These are phyloP conservation scores for Oncopodura yosiiana DNA, from an alignment of 1,140 invertebrate genomes.

Conservation along the genomic window DNA sequence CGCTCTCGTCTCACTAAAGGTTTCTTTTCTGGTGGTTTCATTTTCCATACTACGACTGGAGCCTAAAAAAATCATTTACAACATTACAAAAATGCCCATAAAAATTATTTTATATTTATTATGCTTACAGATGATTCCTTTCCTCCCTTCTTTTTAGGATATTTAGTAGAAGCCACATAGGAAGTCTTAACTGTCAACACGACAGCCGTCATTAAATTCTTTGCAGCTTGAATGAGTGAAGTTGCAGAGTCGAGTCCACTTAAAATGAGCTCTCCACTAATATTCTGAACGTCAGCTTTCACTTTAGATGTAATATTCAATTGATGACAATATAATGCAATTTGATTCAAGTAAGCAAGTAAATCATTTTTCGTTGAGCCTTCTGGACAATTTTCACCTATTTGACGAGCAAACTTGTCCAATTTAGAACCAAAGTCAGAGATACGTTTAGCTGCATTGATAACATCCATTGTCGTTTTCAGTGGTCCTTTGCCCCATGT, in stretches of 20 bases:
- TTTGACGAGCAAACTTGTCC: conserved; percentile 51
- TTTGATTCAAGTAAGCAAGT: conserved; percentile 52
- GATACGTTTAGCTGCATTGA: conserved; percentile 59
- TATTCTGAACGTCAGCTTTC: conserved; percentile 59
- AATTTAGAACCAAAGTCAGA: conserved; percentile 53
- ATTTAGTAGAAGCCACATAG: conserved; percentile 59
- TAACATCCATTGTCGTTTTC: conserved; percentile 60
- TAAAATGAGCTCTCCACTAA: conserved; percentile 53
- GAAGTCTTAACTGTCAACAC: conserved; percentile 56
- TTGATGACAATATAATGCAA: conserved; percentile 56
- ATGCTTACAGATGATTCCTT: conserved; percentile 35
- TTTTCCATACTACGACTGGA: conserved; percentile 55
- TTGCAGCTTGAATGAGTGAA: conserved; percentile 56
- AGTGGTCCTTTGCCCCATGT: conserved; percentile 56
- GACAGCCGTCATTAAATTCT: conserved; percentile 60
- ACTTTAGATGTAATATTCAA: conserved; percentile 60
- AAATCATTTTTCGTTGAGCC: conserved; percentile 57
- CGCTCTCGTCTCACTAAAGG: conserved; percentile 50
- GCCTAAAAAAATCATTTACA: conserved; percentile 37
- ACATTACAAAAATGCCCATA: not conserved
- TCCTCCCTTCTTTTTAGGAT: conserved; percentile 30
- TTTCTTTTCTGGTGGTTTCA: conserved; percentile 60
- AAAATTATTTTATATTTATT: not conserved
- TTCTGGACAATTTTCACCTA: conserved; percentile 55
- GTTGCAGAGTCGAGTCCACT: conserved; percentile 57